Conservation (phyloP, 2,888 invertebrate genomes). For the Labia minor region DNA sequence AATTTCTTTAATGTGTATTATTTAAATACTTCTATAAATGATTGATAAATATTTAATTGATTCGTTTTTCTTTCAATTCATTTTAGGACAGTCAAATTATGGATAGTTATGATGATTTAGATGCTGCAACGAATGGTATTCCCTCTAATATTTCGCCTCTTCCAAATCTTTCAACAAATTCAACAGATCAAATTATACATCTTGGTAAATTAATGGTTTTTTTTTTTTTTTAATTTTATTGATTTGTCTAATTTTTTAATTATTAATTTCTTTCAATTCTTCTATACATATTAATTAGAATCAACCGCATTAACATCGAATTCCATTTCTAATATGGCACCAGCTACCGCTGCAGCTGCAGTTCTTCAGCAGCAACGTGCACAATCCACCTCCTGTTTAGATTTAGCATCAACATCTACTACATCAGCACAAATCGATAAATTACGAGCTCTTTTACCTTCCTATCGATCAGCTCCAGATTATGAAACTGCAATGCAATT, state of each 20-base stretch:
- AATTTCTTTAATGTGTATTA: too few species aligned
- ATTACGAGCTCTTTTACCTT: slow-evolving; percentile 58
- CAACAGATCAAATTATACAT: not conserved
- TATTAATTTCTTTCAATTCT: not conserved
- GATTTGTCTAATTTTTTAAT: not conserved
- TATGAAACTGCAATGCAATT: slow-evolving; percentile 88
- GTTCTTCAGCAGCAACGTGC: slow-evolving; percentile 40
- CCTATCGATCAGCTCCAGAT: slow-evolving; percentile 83
- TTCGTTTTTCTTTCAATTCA: too few species aligned
- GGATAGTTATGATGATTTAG: slow-evolving; percentile 34
- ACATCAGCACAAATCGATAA: slow-evolving; percentile 28
- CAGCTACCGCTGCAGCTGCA: slow-evolving; percentile 26
- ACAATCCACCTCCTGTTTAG: slow-evolving; percentile 55
- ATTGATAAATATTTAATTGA: too few species aligned
- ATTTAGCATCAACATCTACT: slow-evolving; percentile 40
- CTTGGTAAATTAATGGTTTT: not conserved
- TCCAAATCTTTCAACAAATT: not conserved
- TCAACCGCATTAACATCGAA: slow-evolving; percentile 33
- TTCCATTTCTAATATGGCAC: slow-evolving; percentile 32
- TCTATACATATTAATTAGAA: not conserved
- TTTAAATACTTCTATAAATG: too few species aligned
- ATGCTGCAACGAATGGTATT: slow-evolving; percentile 24
- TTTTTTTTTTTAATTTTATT: too few species aligned
- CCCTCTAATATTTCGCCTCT: not conserved
- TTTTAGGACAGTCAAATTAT: slow-evolving; percentile 29